Evolutionary conservation across 2,113 vertebrate genomes (phyloP).

Genomic region (Indicator indicator): DNA sequence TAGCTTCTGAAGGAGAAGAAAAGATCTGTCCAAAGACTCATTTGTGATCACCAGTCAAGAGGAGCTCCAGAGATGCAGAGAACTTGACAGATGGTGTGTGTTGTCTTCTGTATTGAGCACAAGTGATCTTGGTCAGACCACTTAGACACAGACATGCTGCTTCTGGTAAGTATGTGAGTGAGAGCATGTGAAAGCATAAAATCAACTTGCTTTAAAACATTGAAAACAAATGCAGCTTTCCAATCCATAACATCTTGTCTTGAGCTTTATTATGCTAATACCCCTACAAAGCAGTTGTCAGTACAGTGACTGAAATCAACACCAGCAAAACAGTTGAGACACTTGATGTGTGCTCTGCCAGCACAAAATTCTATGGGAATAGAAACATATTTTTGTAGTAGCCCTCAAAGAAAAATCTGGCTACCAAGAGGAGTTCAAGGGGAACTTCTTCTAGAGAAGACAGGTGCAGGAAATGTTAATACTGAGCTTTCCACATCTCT

Average conservation of each 20-base stretch:
- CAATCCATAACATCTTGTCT: background rate
- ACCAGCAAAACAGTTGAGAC: background rate
- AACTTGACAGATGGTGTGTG: accelerated
- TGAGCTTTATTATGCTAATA: background rate
- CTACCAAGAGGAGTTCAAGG: background rate
- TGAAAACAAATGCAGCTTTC: background rate
- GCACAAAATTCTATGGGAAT: background rate
- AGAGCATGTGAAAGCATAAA: background rate
- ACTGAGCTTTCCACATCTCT: background rate
- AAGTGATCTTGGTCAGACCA: background rate
- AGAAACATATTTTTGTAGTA: background rate
- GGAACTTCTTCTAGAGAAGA: background rate
- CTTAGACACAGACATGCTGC: background rate
- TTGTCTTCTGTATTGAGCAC: background rate
- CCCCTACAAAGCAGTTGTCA: background rate
- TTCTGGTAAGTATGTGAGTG: background rate
- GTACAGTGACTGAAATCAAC: background rate
- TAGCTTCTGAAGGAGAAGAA: background rate
- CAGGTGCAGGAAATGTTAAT: background rate
- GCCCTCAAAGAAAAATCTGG: background rate
- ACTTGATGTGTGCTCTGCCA: background rate
- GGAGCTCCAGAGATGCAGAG: background rate
- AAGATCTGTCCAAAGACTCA: background rate
- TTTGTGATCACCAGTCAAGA: accelerated
- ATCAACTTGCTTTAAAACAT: background rate